phyloP scores from a whole-genome alignment of 2,797 vertebrate species.

The Chrosomus eos region DNA sequence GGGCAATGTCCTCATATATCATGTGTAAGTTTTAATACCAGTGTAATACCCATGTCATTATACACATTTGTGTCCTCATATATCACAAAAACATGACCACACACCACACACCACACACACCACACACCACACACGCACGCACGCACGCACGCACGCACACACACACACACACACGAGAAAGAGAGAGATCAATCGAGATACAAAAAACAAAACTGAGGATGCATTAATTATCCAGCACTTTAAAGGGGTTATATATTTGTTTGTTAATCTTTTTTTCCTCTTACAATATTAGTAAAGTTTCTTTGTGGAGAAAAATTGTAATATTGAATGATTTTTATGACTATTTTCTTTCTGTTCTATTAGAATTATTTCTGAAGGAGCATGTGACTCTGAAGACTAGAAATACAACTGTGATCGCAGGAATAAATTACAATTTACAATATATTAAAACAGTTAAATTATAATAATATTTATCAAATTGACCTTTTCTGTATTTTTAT shows the following conservation, averaged over 20 bases:
- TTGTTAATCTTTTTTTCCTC: neutral
- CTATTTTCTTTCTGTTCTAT: neutral
- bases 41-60: no score
- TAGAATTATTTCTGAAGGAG: neutral
- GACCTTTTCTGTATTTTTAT: no score
- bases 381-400: neutral
- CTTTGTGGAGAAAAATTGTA: neutral
- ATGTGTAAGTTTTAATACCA: no score
- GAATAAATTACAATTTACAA: no score
- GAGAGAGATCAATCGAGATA: constrained; percentile 15
- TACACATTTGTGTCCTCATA: no score
- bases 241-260: neutral
- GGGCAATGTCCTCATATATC: no score
- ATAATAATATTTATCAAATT: no score
- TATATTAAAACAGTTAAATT: neutral
- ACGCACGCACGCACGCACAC: no score
- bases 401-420: neutral
- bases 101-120: no score
- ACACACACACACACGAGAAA: no score
- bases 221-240: neutral
- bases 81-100: no score
- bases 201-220: constrained; percentile 58
- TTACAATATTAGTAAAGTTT: neutral
- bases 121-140: no score
- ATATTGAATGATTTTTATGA: neutral